Conservation (phyloP, 2,113 vertebrate genomes). For the Trogon melanurus region DNA sequence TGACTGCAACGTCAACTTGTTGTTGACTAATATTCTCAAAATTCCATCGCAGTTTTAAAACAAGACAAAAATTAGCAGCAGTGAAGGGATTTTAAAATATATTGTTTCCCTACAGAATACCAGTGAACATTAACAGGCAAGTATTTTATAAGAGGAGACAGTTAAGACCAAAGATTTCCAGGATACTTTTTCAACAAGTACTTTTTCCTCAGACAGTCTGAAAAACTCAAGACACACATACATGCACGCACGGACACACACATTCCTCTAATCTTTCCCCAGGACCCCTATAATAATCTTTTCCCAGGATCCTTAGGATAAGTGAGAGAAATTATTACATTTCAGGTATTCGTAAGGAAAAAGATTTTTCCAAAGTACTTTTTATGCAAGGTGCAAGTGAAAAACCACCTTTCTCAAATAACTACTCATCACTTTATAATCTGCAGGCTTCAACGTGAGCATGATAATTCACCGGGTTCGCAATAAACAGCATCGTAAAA, state of each 20-base stretch:
- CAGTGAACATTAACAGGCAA: not conserved
- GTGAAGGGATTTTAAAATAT: not conserved
- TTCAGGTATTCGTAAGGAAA: not conserved
- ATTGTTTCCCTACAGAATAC: not conserved
- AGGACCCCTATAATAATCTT: not conserved
- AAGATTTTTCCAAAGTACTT: conserved; percentile 2
- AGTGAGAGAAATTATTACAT: not conserved
- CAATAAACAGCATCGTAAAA: conserved; percentile 77
- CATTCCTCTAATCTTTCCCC: not conserved
- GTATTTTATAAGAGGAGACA: not conserved
- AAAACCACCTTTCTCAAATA: conserved; percentile 70
- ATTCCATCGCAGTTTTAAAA: not conserved
- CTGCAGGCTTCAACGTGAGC: conserved; percentile 53
- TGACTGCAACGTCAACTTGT: not conserved
- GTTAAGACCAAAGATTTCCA: not conserved
- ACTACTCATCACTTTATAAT: conserved; percentile 74
- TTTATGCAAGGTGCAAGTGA: not conserved
- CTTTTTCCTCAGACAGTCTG: not conserved
- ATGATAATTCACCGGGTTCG: conserved; percentile 59
- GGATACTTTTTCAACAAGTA: not conserved
- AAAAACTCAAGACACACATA: not conserved
- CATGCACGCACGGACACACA: too few relatives aligned
- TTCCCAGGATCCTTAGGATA: not conserved
- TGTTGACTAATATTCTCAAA: not conserved
- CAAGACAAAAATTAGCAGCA: not conserved